Conservation (phyloP, 2,113 vertebrate genomes). For the Hemiscyllium ocellatum region DNA sequence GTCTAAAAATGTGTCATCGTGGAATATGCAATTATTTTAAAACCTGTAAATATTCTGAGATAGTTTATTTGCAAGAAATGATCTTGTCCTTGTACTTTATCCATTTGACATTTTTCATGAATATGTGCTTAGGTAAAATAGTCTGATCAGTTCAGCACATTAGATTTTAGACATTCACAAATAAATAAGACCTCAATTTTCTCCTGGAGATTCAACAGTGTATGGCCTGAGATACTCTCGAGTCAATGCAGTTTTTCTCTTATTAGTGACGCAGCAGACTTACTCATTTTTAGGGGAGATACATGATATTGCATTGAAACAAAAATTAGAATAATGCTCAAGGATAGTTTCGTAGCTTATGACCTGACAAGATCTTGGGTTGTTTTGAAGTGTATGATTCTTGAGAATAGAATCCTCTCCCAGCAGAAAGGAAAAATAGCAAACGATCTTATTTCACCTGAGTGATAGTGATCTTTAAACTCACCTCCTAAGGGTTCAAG, state of each 20-base stretch:
- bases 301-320: neutral
- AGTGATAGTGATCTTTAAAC: neutral
- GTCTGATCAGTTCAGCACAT: neutral
- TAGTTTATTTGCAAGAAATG: slow-evolving; percentile 4
- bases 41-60: neutral
- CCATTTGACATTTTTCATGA: neutral
- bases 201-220: neutral
- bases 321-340: neutral
- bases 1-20: neutral
- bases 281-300: neutral
- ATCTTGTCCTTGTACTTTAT: neutral
- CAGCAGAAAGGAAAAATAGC: neutral
- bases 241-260: neutral
- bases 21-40: neutral
- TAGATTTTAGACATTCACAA: neutral
- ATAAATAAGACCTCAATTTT: neutral
- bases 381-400: neutral
- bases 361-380: neutral
- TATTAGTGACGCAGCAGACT: neutral
- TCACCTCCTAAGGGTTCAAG: neutral
- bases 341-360: neutral
- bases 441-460: neutral
- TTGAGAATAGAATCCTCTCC: neutral
- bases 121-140: neutral
- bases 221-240: neutral